Evolutionary conservation across 2,113 vertebrate species (phyloP), one percentile per base, ranked within the genome.

Genomic region (Panthera leo): DNA sequence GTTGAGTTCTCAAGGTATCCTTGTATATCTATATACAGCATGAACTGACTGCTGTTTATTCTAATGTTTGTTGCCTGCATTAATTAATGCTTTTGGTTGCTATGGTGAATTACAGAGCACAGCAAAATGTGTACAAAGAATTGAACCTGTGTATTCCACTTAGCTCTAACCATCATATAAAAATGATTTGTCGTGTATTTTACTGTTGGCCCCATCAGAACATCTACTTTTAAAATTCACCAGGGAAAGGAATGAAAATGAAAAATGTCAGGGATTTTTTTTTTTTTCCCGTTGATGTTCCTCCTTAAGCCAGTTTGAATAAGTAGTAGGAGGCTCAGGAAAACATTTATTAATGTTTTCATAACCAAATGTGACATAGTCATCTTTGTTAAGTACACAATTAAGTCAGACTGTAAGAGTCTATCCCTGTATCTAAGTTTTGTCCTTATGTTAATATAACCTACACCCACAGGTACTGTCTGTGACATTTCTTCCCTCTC

Each of bases 81-180:
- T 96, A 93, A 97, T 98, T 96, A 97, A 89, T 97, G 85, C 83
- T 94, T 95, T 76, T 4, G 2, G 93, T 97, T 98, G 96, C 91
- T 79, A 90, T 97, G 79, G 95, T 95, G 75, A 97, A 84, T 92
- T 91, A 85, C 42, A 97, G 93, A 94, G 63, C 86, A 85, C 13
- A 80, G 88, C 84, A 92, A 89, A 91, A 90, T 80, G 23, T 70
- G 67, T 78, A 87, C 83, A 80, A 94, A 97, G 51, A 89, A 83
- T 31, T 94, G 92, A 96, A 89, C 92, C 96, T 84, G 39, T 73
- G 3, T 94, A 25, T 96, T 89, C 89, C 27, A 90, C 78, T 88
- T 97, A 91, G 45, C 67, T 73, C 93, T 42, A 68, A 48, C 82
- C 61, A 88, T 85, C 63, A 63, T 53, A 16, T 85, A 48, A 90